phyloP scores from a whole-genome alignment of 2,888 invertebrate genomes.

The Callosobruchus maculatus region DNA sequence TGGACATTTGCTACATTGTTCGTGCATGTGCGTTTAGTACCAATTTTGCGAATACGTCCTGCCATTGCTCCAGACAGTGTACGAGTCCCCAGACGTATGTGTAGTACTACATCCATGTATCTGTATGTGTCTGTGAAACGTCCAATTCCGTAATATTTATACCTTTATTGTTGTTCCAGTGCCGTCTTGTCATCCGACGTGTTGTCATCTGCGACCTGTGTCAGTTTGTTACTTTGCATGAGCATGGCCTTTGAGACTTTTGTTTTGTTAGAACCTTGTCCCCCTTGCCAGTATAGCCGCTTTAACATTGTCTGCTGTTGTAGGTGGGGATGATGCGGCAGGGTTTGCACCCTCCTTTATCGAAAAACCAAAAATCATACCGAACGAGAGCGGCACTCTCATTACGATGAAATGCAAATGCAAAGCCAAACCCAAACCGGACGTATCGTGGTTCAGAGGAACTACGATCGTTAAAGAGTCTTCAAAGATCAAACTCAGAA shows the following conservation, averaged over 20 bases:
- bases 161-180: constrained; percentile 36
- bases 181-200: constrained; percentile 30
- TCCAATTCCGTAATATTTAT: constrained; percentile 37
- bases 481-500: constrained; percentile 78
- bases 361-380: constrained; percentile 98
- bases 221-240: constrained; percentile 44
- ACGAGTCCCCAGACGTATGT: constrained; percentile 3
- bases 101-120: constrained; percentile 12
- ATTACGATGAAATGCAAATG: constrained; percentile 97
- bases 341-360: constrained; percentile 96
- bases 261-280: constrained; percentile 16
- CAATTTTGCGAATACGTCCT: not conserved
- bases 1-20: too few relatives aligned
- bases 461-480: constrained; percentile 81
- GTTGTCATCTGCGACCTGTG: constrained; percentile 32
- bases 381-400: constrained; percentile 94
- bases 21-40: not conserved
- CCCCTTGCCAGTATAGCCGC: constrained; percentile 27
- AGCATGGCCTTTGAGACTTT: constrained; percentile 46
- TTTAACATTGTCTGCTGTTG: constrained; percentile 38
- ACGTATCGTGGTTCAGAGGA: constrained; percentile 93
- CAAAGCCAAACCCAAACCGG: constrained; percentile 91
- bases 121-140: constrained; percentile 37
- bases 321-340: constrained; percentile 88
- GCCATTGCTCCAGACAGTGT: constrained; percentile 12